These are phyloP conservation scores for Latheticus oryzae DNA, from an alignment of 2,888 invertebrate genomes.

Conservation along the genomic window DNA sequence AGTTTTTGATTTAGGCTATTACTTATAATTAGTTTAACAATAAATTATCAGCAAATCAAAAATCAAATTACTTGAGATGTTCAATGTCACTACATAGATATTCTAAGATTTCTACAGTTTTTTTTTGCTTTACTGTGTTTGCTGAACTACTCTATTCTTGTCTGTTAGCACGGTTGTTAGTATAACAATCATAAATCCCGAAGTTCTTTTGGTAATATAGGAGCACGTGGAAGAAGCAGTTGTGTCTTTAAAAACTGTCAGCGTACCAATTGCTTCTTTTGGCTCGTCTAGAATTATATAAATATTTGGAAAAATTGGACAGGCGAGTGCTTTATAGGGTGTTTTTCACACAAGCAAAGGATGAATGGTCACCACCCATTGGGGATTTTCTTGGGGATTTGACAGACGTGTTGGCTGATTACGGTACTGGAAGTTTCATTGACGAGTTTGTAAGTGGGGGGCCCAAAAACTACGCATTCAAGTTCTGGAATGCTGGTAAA, in stretches of 20 bases:
- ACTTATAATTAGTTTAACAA: no score
- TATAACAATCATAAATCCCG: slow-evolving; percentile 42
- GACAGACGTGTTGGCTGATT: slow-evolving; percentile 54
- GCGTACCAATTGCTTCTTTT: slow-evolving; percentile 57
- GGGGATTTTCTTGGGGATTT: slow-evolving; percentile 57
- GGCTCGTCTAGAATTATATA: slow-evolving; percentile 57
- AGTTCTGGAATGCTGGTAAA: slow-evolving; percentile 34
- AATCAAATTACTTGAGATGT: no score
- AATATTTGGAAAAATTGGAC: slow-evolving; percentile 51
- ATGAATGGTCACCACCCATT: slow-evolving; percentile 43
- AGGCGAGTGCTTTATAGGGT: slow-evolving; percentile 55
- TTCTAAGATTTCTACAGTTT: no score
- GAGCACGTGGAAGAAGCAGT: slow-evolving; percentile 39
- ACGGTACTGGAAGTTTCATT: slow-evolving; percentile 47
- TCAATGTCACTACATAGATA: no score
- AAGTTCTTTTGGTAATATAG: slow-evolving; percentile 43
- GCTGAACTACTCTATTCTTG: no score
- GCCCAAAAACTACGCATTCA: slow-evolving; percentile 56
- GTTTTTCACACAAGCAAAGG: slow-evolving; percentile 49
- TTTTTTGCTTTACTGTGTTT: no score
- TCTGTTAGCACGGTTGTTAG: no score
- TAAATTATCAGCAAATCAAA: no score
- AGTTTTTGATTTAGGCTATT: no score
- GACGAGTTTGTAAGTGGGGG: slow-evolving; percentile 54
- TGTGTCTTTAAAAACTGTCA: slow-evolving; percentile 40